These are phyloP conservation scores for Aporophyla lueneburgensis DNA, from an alignment of 2,888 invertebrate species.

Conservation along the genomic window DNA sequence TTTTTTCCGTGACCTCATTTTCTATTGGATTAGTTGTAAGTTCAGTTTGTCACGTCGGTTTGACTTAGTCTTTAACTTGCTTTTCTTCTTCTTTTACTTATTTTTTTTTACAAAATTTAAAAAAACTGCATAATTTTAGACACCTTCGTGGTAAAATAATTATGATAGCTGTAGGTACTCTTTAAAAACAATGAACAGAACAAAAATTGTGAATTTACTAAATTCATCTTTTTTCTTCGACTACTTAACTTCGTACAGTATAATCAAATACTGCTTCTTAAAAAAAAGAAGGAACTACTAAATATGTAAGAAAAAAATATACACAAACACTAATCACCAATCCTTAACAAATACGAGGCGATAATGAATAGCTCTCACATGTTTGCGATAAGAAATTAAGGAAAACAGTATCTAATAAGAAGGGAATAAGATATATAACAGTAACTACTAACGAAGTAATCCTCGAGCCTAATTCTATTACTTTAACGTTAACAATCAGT, in stretches of 20 bases:
- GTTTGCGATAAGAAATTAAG: slow-evolving; percentile 4
- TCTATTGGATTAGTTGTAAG: slow-evolving; percentile 9
- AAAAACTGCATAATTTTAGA: neutral
- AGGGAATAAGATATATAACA: slow-evolving; percentile 29
- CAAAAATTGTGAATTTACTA: no score
- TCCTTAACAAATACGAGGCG: neutral
- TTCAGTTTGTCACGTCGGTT: slow-evolving; percentile 32
- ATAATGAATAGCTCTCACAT: slow-evolving; percentile 7
- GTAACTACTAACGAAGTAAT: slow-evolving; percentile 30
- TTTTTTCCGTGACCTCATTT: slow-evolving; percentile 11
- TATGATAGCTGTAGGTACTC: neutral
- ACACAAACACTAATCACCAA: neutral
- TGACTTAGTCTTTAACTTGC: neutral
- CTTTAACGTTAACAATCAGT: slow-evolving; percentile 25
- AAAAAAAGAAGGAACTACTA: neutral
- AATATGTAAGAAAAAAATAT: neutral
- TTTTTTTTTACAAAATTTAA: neutral
- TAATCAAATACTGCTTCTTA: neutral
- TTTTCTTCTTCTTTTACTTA: neutral
- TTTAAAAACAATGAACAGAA: neutral
- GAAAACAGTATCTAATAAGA: neutral
- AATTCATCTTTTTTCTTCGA: neutral
- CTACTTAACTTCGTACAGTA: neutral
- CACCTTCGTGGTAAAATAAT: neutral
- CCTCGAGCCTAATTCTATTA: slow-evolving; percentile 43